These are phyloP conservation scores for Criorhina ranunculi DNA, from an alignment of 2,888 invertebrate species.

Conservation along the genomic window DNA sequence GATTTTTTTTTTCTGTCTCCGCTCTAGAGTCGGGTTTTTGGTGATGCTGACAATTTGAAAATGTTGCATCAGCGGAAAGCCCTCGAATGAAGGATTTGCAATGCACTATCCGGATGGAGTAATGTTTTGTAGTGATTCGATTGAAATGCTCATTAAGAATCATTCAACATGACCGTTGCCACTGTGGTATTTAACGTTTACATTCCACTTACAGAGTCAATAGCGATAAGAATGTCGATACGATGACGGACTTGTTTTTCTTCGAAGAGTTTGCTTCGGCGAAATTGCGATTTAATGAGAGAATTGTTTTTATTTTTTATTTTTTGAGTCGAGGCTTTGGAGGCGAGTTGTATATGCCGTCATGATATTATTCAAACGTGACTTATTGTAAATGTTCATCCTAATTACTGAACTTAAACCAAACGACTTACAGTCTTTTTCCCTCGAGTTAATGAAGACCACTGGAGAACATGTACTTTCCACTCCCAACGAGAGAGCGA, in stretches of 20 bases:
- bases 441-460: too few relatives aligned
- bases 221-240: slow-evolving; percentile 42
- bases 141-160: neutral
- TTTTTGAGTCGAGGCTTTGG: neutral
- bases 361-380: neutral
- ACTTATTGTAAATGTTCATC: too few relatives aligned
- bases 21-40: neutral
- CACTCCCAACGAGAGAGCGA: too few relatives aligned
- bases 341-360: slow-evolving; percentile 6
- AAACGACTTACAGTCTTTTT: too few relatives aligned
- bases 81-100: slow-evolving; percentile 35
- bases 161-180: slow-evolving; percentile 30
- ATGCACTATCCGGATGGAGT: slow-evolving; percentile 10
- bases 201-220: slow-evolving; percentile 40
- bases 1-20: slow-evolving; percentile 7
- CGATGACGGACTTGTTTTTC: slow-evolving; percentile 51
- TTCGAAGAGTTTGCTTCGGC: slow-evolving; percentile 26
- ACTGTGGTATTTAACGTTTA: slow-evolving; percentile 18
- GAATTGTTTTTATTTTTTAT: slow-evolving; percentile 22
- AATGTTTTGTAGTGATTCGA: slow-evolving; percentile 6
- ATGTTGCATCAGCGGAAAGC: slow-evolving; percentile 30
- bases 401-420: too few relatives aligned
- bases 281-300: slow-evolving; percentile 11
- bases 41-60: slow-evolving; percentile 50
- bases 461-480: too few relatives aligned